These are phyloP conservation scores for Tiliqua scincoides DNA, from an alignment of 2,113 vertebrate species.

Conservation along the genomic window DNA sequence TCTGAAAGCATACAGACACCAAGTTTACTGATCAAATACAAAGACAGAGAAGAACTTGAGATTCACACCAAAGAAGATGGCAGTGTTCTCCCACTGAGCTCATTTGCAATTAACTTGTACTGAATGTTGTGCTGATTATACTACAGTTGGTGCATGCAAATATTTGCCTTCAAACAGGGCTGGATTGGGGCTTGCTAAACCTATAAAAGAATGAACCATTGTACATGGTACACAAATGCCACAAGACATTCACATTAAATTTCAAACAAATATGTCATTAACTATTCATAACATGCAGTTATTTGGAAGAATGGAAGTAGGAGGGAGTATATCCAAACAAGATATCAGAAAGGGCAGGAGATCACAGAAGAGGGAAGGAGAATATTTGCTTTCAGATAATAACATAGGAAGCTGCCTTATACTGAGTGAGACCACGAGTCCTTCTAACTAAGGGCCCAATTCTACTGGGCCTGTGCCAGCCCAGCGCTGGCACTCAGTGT, in stretches of 20 bases:
- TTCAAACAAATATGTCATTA: background rate
- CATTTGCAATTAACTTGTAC: background rate
- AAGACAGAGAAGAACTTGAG: background rate
- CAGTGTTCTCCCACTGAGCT: background rate
- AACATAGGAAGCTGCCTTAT: too few relatives aligned
- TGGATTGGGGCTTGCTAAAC: background rate
- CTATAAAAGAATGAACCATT: background rate
- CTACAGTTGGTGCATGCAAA: background rate
- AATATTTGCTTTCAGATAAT: too few relatives aligned
- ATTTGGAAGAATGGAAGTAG: background rate
- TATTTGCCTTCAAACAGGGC: background rate
- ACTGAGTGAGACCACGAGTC: too few relatives aligned
- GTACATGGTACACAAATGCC: background rate
- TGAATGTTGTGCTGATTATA: background rate
- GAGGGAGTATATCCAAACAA: background rate
- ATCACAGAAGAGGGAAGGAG: too few relatives aligned
- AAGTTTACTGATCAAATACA: too few relatives aligned
- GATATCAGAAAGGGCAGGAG: background rate
- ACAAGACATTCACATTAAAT: background rate
- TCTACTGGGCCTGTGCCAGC: too few relatives aligned
- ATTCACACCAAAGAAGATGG: background rate
- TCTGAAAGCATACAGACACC: background rate
- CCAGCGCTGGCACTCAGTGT: too few relatives aligned
- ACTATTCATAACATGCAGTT: background rate
- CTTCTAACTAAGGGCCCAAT: too few relatives aligned